phyloP scores from a whole-genome alignment of 2,113 vertebrate genomes.

The Gymnarchus niloticus region DNA sequence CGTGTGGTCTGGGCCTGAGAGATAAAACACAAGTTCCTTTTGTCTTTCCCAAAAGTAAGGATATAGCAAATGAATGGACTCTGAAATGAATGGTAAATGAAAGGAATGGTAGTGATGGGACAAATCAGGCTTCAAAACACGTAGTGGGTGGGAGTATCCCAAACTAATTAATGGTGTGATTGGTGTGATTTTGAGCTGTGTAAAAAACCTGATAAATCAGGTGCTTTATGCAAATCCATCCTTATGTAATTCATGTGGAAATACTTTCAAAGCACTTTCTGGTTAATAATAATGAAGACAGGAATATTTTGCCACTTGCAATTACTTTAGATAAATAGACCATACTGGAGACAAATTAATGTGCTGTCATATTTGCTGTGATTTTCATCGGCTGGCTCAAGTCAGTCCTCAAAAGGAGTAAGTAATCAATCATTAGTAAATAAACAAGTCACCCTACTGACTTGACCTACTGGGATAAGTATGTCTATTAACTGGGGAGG shows the following conservation, averaged over 20 bases:
- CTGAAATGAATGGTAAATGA: too few relatives aligned
- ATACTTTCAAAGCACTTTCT: neutral
- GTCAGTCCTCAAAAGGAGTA: neutral
- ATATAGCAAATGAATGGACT: neutral
- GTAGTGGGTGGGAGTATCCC: too few relatives aligned
- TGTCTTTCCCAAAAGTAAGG: neutral
- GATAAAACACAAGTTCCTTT: neutral
- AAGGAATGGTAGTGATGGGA: too few relatives aligned
- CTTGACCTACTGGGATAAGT: neutral
- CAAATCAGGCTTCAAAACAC: too few relatives aligned
- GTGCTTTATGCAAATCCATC: neutral
- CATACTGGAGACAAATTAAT: neutral
- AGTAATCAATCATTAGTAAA: neutral
- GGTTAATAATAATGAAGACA: neutral
- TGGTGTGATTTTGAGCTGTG: neutral
- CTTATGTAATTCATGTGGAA: neutral
- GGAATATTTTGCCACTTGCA: neutral
- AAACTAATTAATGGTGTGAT: neutral
- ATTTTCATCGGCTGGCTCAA: neutral
- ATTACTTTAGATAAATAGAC: neutral
- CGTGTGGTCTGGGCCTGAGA: neutral
- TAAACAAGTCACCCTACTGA: neutral
- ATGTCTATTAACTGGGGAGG: too few relatives aligned
- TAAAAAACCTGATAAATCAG: neutral
- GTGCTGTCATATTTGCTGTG: neutral